These are phyloP conservation scores for Pelobates cultripes DNA, from an alignment of 2,797 vertebrate species.

Conservation along the genomic window DNA sequence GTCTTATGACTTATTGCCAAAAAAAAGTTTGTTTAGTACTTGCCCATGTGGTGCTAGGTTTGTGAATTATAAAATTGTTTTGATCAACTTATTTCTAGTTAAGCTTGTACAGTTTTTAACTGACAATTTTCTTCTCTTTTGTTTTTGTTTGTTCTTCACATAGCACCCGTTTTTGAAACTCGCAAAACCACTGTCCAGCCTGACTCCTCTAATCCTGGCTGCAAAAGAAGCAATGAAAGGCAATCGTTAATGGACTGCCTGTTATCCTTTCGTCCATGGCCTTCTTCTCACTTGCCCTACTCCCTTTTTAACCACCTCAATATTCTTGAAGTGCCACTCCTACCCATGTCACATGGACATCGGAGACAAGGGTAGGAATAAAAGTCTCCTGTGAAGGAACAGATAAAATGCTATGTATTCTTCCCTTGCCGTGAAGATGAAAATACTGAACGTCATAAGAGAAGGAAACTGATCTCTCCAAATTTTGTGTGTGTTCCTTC, in stretches of 20 bases:
- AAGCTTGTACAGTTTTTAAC: not conserved
- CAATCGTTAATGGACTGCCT: constrained; percentile 82
- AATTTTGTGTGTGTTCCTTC: constrained; percentile 31
- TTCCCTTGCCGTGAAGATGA: constrained; percentile 21
- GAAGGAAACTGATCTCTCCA: constrained; percentile 6
- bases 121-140: not conserved
- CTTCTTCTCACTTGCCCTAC: constrained; percentile 54
- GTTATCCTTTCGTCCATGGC: constrained; percentile 36
- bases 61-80: too few relatives aligned
- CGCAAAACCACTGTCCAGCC: constrained; percentile 96
- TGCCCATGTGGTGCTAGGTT: too few relatives aligned
- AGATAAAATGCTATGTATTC: constrained; percentile 5
- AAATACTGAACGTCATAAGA: not conserved
- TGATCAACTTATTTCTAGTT: not conserved
- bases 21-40: too few relatives aligned
- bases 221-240: constrained; percentile 99
- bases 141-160: constrained; percentile 6
- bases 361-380: constrained; percentile 18
- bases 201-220: constrained; percentile 96
- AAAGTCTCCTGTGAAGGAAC: constrained; percentile 15
- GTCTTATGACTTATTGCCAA: too few relatives aligned
- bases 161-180: constrained; percentile 98
- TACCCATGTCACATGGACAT: constrained; percentile 11
- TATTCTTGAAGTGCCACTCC: constrained; percentile 35
- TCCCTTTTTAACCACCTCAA: constrained; percentile 32